These are phyloP conservation scores for Drosophila nigritarsus DNA, from an alignment of 2,888 invertebrate genomes.

Conservation along the genomic window DNA sequence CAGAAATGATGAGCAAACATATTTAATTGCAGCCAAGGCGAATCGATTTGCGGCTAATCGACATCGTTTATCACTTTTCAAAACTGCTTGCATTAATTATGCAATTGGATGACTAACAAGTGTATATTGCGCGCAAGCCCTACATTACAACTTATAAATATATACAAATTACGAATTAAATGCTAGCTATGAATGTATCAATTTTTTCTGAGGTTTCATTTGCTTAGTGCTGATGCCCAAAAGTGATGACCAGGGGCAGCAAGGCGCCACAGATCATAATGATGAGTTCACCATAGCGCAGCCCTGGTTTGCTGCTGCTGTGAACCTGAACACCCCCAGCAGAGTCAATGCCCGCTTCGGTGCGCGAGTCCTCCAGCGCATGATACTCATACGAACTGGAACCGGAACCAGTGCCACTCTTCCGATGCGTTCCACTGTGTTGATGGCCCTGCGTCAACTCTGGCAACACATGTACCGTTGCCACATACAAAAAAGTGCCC, in stretches of 20 bases:
- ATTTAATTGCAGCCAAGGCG: background rate
- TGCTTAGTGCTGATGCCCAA: slow-evolving; percentile 94
- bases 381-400: slow-evolving; percentile 67
- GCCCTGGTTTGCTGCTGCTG: slow-evolving; percentile 85
- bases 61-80: background rate
- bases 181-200: background rate
- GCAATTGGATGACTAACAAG: slow-evolving; percentile 12
- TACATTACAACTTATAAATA: slow-evolving; percentile 14
- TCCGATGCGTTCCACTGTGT: slow-evolving; percentile 82
- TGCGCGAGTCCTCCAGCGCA: slow-evolving; percentile 74
- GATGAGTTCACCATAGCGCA: slow-evolving; percentile 92
- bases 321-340: slow-evolving; percentile 29
- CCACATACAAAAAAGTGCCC: slow-evolving; percentile 99
- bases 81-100: background rate
- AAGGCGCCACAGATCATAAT: slow-evolving; percentile 94
- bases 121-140: slow-evolving; percentile 11
- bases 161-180: slow-evolving; percentile 20
- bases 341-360: slow-evolving; percentile 12
- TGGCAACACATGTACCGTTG: slow-evolving; percentile 98
- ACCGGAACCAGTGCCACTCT: background rate
- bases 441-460: slow-evolving; percentile 90
- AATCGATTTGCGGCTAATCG: background rate
- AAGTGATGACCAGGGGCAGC: slow-evolving; percentile 94
- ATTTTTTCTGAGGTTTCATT: background rate
- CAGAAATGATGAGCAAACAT: background rate